Evolutionary conservation across 1,140 invertebrate genomes (phyloP).

Genomic region (Radopholus similis): DNA sequence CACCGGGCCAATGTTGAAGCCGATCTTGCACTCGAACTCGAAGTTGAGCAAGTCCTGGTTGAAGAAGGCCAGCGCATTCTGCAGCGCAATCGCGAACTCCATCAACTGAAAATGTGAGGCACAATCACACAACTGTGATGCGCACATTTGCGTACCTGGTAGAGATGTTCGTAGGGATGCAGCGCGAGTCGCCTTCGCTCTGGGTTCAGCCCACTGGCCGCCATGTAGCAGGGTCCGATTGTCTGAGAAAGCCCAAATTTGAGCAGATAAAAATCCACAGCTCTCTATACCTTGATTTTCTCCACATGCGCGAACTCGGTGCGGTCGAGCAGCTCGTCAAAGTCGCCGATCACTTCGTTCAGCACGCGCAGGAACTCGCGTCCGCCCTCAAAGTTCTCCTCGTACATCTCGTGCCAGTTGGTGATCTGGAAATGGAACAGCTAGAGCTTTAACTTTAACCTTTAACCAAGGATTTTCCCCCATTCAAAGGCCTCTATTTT

Average conservation of each 20-base stretch:
- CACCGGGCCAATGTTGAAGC: slow-evolving; percentile 57
- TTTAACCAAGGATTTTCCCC: too few species aligned
- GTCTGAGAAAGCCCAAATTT: slow-evolving; percentile 65
- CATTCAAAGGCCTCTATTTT: too few species aligned
- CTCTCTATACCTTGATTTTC: slow-evolving; percentile 89
- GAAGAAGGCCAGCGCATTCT: slow-evolving; percentile 51
- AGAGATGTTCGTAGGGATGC: slow-evolving; percentile 59
- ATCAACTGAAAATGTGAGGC: slow-evolving; percentile 44
- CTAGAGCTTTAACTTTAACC: too few species aligned
- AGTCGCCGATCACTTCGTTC: slow-evolving; percentile 88
- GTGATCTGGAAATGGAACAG: too few species aligned
- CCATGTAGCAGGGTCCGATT: slow-evolving; percentile 94
- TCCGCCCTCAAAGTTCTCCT: slow-evolving; percentile 68
- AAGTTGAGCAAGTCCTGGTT: slow-evolving; percentile 59
- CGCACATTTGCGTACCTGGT: slow-evolving; percentile 33
- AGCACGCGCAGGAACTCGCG: slow-evolving; percentile 86
- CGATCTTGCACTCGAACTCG: slow-evolving; percentile 59
- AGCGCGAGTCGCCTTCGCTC: slow-evolving; percentile 47
- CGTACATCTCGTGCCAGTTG: slow-evolving; percentile 91
- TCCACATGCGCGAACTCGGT: slow-evolving; percentile 81
- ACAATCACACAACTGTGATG: slow-evolving; percentile 11
- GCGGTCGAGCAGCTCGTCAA: slow-evolving; percentile 80
- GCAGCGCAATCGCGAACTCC: slow-evolving; percentile 57
- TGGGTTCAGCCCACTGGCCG: slow-evolving; percentile 78
- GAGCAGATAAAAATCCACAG: too few species aligned